Base-by-base conservation (phyloP, 2,113 vertebrate genomes). In the Ptilonorhynchus violaceus region DNA sequence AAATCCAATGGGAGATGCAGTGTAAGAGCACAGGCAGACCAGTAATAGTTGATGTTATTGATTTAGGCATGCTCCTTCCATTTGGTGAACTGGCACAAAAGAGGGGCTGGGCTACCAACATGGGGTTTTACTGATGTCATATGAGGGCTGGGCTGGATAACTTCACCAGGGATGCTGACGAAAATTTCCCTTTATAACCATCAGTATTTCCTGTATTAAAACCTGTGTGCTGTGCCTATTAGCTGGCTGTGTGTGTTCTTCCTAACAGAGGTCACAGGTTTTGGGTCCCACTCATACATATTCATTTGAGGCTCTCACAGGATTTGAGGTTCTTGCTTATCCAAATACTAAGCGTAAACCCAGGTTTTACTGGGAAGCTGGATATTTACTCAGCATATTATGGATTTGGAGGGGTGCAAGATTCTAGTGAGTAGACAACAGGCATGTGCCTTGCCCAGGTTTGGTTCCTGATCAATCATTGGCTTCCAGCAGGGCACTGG, bases 241-340 rank as follows among this genome's bases (percentile, higher is more conserved):
- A 80, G 27, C 21, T 77, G 33, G 16, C 39, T 85, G 21, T 4
- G 7, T 28, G 10, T 6, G 1, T 27, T 62, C 42, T 58, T 79
- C 31, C 41, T 89, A 52, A 33, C 8, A 53, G 46, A 53, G 31
- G 41, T 23, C 1, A 1, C 39, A 60, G 30, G 49, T 75, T 87
- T 78, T 0, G 0, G 8, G 31, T 79, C 18, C n/a, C 4, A 2
- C 27, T 75, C 33, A 24, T 16, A 12, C 1, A 2, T 37, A 13
- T 11, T 46, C 33, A 20, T 39, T 23, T 5, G 4, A 86, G 44
- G 8, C 4, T 80, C 39, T 89, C 0, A 0, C 23, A 68, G 31
- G 25, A 28, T 82, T 21, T 67, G 44, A 52, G 15, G 11, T 35
- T 53, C 30, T 11, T 22, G 41, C 21, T 42, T 46, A 89, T 50